Conservation (phyloP, 2,113 vertebrate genomes). For the Scomber colias region DNA sequence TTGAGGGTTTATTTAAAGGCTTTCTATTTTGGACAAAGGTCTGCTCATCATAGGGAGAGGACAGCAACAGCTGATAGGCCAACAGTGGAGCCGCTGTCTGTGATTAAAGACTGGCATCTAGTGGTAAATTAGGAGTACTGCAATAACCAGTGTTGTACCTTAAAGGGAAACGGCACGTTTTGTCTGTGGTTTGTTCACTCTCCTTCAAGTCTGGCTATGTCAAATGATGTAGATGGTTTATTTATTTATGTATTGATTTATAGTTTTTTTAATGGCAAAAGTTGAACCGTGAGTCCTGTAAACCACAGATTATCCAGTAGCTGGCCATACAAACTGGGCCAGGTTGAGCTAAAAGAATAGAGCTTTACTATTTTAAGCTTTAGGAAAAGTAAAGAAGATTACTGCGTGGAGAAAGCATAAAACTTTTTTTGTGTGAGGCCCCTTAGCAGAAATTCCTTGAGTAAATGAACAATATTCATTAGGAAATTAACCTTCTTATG, state of each 20-base stretch:
- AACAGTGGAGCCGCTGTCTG: neutral
- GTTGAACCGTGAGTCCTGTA: neutral
- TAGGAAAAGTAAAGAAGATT: neutral
- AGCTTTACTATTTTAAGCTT: neutral
- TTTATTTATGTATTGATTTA: too few species aligned
- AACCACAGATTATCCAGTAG: neutral
- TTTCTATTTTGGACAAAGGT: constrained; percentile 83
- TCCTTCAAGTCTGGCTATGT: neutral
- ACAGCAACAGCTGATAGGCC: constrained; percentile 57
- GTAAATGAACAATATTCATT: neutral
- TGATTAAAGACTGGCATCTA: constrained; percentile 71
- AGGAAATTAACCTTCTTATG: too few species aligned
- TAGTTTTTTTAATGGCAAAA: too few species aligned
- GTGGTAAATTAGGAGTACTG: constrained; percentile 43
- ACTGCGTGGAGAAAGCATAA: too few species aligned
- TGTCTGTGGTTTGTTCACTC: neutral
- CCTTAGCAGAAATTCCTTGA: neutral
- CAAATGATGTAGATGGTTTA: too few species aligned
- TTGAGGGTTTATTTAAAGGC: constrained; percentile 81
- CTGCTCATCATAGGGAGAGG: constrained; percentile 56
- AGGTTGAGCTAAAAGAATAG: neutral
- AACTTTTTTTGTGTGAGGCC: neutral
- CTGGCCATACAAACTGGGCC: too few species aligned
- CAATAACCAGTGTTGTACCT: neutral
- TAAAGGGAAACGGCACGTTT: neutral